phyloP scores from a whole-genome alignment of 2,113 vertebrate genomes.

The Pedetes capensis region DNA sequence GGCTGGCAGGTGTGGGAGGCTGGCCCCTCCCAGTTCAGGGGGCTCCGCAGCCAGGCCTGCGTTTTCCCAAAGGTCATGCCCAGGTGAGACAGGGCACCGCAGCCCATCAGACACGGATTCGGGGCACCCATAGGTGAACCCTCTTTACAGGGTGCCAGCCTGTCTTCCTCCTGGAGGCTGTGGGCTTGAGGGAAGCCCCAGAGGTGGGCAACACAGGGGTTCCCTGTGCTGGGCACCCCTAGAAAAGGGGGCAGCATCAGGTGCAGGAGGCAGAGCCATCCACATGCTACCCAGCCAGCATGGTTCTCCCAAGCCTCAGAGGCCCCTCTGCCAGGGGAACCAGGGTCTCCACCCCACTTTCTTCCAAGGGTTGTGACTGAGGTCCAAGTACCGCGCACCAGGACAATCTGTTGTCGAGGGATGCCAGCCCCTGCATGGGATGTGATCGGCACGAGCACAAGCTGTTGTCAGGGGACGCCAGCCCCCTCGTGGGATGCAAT shows the following conservation, averaged over 20 bases:
- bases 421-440: accelerated
- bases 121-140: background rate
- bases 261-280: background rate
- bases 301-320: background rate
- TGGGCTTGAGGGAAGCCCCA: background rate
- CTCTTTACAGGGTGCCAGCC: background rate
- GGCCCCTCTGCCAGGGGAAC: too few relatives aligned
- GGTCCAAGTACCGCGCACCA: too few relatives aligned
- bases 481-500: accelerated
- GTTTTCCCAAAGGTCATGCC: background rate
- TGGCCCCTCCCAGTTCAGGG: background rate
- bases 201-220: too few relatives aligned
- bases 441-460: background rate
- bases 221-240: background rate
- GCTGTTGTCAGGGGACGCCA: background rate
- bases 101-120: background rate
- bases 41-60: background rate
- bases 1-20: background rate
- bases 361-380: background rate
- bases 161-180: background rate
- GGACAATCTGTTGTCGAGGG: background rate
- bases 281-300: accelerated
- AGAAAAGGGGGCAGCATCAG: accelerated
- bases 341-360: too few relatives aligned
- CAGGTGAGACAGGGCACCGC: accelerated